Conservation (phyloP, 2,888 invertebrate genomes). For the Diarsia brunnea region DNA sequence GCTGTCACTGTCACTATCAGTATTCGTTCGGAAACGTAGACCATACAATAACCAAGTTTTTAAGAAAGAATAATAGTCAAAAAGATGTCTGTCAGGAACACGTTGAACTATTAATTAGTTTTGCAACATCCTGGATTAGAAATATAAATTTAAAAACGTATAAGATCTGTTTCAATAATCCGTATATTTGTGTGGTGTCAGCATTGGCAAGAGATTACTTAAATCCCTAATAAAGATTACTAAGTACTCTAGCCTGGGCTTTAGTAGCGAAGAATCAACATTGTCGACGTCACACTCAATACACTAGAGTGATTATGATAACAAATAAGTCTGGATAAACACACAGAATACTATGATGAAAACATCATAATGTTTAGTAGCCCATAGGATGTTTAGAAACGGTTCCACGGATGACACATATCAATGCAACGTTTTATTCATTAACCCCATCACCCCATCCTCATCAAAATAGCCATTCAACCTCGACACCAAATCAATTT, state of each 20-base stretch:
- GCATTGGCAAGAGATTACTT: background rate
- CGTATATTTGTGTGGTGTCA: background rate
- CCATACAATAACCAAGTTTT: background rate
- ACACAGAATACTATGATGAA: too few species aligned
- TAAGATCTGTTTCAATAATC: background rate
- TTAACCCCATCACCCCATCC: background rate
- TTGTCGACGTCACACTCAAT: background rate
- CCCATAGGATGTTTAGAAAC: background rate
- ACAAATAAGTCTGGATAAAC: background rate
- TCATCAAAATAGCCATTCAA: background rate
- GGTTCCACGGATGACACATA: background rate
- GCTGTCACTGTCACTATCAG: slow-evolving; percentile 37
- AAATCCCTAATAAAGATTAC: background rate
- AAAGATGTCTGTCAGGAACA: background rate
- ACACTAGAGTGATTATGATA: background rate
- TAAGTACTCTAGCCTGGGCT: background rate
- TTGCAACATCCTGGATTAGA: too few species aligned
- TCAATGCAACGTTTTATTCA: background rate
- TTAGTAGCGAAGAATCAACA: background rate
- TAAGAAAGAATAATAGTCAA: too few species aligned
- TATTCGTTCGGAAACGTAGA: slow-evolving; percentile 48
- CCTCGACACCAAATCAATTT: slow-evolving; percentile 34
- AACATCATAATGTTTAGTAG: background rate
- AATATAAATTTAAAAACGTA: background rate
- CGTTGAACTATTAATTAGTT: background rate